Conservation (phyloP, 2,797 vertebrate genomes). For the Enteromius trimaculatus region DNA sequence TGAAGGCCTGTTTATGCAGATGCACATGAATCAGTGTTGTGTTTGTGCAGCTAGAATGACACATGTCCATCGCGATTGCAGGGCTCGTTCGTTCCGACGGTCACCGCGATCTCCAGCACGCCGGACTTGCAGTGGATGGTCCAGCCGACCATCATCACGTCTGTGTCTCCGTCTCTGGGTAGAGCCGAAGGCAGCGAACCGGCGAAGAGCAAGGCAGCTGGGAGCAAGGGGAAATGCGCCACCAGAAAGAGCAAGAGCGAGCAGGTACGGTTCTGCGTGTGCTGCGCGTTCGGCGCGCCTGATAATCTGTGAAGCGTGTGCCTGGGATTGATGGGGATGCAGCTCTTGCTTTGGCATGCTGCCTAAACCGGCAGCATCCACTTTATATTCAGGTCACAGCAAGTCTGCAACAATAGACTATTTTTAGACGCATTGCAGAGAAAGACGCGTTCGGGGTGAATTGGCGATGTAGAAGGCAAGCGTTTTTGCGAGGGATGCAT, state of each 20-base stretch:
- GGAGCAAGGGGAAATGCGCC: conserved; percentile 83
- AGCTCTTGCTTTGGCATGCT: conserved; percentile 64
- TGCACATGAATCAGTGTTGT: background rate
- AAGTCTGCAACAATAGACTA: conserved; percentile 84
- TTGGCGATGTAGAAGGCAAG: conserved; percentile 59
- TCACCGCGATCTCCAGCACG: conserved; percentile 91
- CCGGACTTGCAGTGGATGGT: conserved; percentile 96
- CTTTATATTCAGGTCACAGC: conserved; percentile 84
- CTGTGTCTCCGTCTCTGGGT: conserved; percentile 85
- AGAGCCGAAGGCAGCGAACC: conserved; percentile 85
- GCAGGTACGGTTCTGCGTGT: conserved; percentile 80
- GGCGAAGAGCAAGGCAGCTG: conserved; percentile 77
- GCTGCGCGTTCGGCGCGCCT: background rate
- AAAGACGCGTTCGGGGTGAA: conserved; percentile 70
- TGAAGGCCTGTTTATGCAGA: background rate
- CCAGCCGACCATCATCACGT: conserved; percentile 89
- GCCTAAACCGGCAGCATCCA: conserved; percentile 68
- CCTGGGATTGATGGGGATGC: conserved; percentile 63
- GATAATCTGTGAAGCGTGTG: background rate
- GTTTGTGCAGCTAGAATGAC: background rate
- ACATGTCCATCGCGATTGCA: conserved; percentile 64
- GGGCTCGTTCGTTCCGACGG: conserved; percentile 92
- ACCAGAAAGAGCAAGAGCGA: conserved; percentile 87
- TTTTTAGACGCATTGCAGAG: conserved; percentile 83
- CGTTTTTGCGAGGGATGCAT: conserved; percentile 64